Evolutionary conservation across 2,797 vertebrate species (phyloP).

Genomic region (Pteronotus mesoamericanus): DNA sequence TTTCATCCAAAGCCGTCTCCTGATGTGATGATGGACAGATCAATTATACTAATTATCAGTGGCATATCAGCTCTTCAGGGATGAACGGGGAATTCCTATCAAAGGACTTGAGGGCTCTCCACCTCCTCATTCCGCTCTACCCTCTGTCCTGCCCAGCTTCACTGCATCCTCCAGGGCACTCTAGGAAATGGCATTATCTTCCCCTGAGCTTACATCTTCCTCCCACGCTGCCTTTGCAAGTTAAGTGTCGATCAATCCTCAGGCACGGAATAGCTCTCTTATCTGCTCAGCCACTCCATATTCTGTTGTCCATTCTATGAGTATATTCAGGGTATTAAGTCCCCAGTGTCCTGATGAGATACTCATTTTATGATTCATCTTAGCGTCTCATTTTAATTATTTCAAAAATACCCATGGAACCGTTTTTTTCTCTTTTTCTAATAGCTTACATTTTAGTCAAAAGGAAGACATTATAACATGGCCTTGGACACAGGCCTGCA

Average conservation of each 20-base stretch:
- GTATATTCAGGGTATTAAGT: not conserved
- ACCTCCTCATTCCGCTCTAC: not conserved
- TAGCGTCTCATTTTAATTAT: not conserved
- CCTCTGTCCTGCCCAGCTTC: not conserved
- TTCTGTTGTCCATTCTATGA: not conserved
- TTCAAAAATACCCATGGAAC: not conserved
- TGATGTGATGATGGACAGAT: not conserved
- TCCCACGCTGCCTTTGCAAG: not conserved
- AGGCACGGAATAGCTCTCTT: not conserved
- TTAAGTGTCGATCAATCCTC: not conserved
- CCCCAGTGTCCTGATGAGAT: not conserved
- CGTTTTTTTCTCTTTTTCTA: not conserved
- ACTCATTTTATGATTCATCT: not conserved
- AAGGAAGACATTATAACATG: not conserved
- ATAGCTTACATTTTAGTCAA: not conserved
- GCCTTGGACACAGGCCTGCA: not conserved
- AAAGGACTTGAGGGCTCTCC: fast-evolving
- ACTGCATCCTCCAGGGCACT: too few species aligned
- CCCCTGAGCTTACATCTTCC: not conserved
- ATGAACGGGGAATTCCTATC: not conserved
- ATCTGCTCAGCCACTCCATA: not conserved
- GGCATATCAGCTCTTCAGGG: not conserved
- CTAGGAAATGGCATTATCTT: not conserved
- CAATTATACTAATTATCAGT: not conserved
- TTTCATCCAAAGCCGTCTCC: not conserved